phyloP scores from a whole-genome alignment of 2,797 vertebrate species.

The Paedocypris micromegethes region DNA sequence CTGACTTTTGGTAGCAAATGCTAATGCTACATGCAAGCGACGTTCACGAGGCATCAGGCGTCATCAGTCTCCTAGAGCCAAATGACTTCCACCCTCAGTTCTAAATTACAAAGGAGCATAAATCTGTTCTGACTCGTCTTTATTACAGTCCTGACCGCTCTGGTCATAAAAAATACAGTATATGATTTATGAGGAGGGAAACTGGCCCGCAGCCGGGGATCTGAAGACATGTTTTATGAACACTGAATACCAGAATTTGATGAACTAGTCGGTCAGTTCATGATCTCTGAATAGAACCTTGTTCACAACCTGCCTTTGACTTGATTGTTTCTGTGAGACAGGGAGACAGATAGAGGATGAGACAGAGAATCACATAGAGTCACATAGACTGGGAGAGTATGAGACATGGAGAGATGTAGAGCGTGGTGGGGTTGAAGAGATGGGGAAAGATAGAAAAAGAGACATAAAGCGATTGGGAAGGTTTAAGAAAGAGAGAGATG shows the following conservation, averaged over 20 bases:
- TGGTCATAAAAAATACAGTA: slow-evolving; percentile 70
- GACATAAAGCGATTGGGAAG: no score
- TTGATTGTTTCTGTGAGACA: slow-evolving; percentile 38
- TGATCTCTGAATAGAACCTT: slow-evolving; percentile 61
- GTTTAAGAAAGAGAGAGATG: no score
- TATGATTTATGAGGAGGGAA: slow-evolving; percentile 68
- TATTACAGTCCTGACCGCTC: slow-evolving; percentile 57
- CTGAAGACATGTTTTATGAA: slow-evolving; percentile 73
- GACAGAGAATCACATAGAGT: no score
- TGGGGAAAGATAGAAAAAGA: no score
- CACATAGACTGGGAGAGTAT: no score
- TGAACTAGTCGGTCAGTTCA: slow-evolving; percentile 66
- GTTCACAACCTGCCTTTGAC: slow-evolving; percentile 51
- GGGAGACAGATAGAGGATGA: slow-evolving; percentile 1
- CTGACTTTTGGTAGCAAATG: not conserved
- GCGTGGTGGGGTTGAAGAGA: no score
- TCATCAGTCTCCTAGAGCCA: slow-evolving; percentile 8
- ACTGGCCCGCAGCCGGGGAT: slow-evolving; percentile 60
- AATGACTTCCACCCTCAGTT: slow-evolving; percentile 31
- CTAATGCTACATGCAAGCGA: slow-evolving; percentile 18
- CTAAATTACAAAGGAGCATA: slow-evolving; percentile 45
- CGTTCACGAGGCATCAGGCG: slow-evolving; percentile 10
- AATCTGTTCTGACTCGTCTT: slow-evolving; percentile 50
- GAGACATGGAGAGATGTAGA: no score
- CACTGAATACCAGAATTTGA: slow-evolving; percentile 63